Evolutionary conservation across 2,888 invertebrate genomes (phyloP).

Genomic region (Congeria kusceri): DNA sequence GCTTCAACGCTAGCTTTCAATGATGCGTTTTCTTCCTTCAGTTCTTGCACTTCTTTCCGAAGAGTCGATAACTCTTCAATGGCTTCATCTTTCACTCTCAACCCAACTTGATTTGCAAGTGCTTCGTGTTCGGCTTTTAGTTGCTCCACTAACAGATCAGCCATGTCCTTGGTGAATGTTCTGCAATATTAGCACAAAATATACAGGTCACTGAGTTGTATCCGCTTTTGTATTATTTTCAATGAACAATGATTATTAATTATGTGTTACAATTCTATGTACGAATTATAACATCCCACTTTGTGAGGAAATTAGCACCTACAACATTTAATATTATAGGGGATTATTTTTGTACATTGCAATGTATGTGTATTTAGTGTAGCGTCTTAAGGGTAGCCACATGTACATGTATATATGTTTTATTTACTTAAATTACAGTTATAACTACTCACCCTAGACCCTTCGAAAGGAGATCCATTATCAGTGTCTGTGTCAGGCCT

Average conservation of each 20-base stretch:
- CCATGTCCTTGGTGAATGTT: constrained; percentile 44
- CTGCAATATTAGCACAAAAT: constrained; percentile 15
- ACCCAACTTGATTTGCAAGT: constrained; percentile 32
- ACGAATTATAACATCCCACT: no score
- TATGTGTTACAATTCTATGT: no score
- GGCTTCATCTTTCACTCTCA: constrained; percentile 32
- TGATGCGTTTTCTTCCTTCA: constrained; percentile 30
- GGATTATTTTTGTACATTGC: no score
- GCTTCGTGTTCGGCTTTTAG: constrained; percentile 37
- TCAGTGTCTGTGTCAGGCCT: constrained; percentile 32
- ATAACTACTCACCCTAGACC: constrained; percentile 33
- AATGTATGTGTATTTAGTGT: no score
- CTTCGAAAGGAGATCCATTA: constrained; percentile 37
- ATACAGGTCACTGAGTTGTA: no score
- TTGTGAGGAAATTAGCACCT: no score
- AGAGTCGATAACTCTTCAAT: constrained; percentile 31
- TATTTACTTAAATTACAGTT: no score
- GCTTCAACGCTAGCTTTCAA: constrained; percentile 32
- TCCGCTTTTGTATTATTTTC: no score
- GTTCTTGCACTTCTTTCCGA: constrained; percentile 23
- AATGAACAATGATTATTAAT: no score
- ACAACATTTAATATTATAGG: no score
- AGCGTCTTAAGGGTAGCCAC: no score
- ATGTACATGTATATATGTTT: no score
- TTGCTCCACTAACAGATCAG: constrained; percentile 32